Percentiles rank a stretch among this genome's conserved stretches.
Evolutionary conservation across 2,797 vertebrate species (phyloP).

Genomic region (Vireo griseus): DNA sequence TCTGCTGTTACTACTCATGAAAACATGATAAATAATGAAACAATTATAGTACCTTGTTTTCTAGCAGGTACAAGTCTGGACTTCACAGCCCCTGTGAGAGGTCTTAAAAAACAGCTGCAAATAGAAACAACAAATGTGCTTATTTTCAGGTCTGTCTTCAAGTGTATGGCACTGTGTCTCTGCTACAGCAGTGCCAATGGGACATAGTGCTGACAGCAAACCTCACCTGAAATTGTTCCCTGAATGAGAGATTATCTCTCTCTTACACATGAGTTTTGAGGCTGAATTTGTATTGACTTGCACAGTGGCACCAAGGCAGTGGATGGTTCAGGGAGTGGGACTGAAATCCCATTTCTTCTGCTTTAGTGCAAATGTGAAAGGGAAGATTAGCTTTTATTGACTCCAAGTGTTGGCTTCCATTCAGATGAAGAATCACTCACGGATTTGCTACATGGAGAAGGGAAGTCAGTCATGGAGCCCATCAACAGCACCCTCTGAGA

Average conservation of each 20-base stretch:
- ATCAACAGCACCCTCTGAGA: not conserved
- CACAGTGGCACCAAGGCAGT: not conserved
- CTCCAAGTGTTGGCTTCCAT: not conserved
- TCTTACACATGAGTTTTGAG: not conserved
- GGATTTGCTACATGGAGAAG: not conserved
- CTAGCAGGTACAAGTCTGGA: not conserved
- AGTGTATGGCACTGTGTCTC: not conserved
- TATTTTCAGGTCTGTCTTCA: not conserved
- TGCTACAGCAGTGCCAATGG: not conserved
- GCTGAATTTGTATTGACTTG: not conserved
- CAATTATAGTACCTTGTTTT: not conserved
- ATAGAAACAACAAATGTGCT: not conserved
- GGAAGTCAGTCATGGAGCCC: not conserved
- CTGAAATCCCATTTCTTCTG: not conserved
- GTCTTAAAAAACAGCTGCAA: not conserved
- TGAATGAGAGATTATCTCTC: not conserved
- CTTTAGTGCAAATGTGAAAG: not conserved
- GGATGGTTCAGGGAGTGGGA: fast-evolving
- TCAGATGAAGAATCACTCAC: not conserved
- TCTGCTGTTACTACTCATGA: not conserved
- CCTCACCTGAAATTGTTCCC: not conserved
- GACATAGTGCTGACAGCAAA: not conserved
- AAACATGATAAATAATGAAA: not conserved
- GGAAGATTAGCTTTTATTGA: not conserved
- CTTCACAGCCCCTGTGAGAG: not conserved